Percentiles rank a stretch among this genome's conserved stretches.
Evolutionary conservation across 2,113 vertebrate genomes (phyloP).

Genomic region (Poecile atricapillus): DNA sequence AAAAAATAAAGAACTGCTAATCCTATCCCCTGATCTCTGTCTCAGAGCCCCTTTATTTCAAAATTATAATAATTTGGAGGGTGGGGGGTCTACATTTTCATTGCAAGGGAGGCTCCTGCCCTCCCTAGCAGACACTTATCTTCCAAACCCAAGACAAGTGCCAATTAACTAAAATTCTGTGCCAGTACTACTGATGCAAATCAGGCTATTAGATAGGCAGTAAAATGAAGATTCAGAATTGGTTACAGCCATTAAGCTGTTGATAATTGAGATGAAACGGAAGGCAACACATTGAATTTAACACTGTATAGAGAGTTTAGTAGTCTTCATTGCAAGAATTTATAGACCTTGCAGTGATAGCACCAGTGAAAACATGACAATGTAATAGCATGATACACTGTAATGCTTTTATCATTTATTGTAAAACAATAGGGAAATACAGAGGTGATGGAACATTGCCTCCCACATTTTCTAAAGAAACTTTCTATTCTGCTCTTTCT

Average conservation of each 20-base stretch:
- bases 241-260: constrained; percentile 38
- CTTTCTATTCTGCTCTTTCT: neutral
- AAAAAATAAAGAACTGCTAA: too few species aligned
- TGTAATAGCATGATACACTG: neutral
- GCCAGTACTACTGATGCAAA: constrained; percentile 38
- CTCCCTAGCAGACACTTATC: too few species aligned
- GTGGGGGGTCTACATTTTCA: too few species aligned
- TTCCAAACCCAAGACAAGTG: neutral
- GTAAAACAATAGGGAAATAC: constrained; percentile 13
- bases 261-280: constrained; percentile 42
- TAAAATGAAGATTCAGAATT: constrained; percentile 33
- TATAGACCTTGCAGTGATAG: constrained; percentile 46
- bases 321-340: constrained; percentile 35
- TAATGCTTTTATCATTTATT: constrained; percentile 14
- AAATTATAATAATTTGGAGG: too few species aligned
- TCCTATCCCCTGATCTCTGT: too few species aligned
- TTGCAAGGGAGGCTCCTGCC: too few species aligned
- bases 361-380: constrained; percentile 46
- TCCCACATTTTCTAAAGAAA: neutral
- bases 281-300: constrained; percentile 30
- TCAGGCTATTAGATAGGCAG: constrained; percentile 44
- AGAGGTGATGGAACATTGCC: constrained; percentile 14
- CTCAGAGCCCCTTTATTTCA: too few species aligned
- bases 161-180: constrained; percentile 54
- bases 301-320: neutral